phyloP scores from a whole-genome alignment of 1,140 invertebrate genomes.

The Drosophila kanapiae region DNA sequence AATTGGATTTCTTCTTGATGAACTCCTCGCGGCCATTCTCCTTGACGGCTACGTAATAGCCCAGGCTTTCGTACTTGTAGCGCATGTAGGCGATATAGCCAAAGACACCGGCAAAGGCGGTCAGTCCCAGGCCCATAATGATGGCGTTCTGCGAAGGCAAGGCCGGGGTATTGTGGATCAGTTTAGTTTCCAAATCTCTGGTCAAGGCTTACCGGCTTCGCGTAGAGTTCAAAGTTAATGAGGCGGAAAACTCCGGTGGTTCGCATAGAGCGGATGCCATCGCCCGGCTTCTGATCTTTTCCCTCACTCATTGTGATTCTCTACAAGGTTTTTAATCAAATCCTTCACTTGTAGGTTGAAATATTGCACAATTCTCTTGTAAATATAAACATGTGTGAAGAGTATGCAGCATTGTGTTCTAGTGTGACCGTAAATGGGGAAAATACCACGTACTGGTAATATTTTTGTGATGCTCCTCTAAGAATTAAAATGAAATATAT shows the following conservation, averaged over 20 bases:
- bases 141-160: slow-evolving; percentile 88
- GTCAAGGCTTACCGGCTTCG: slow-evolving; percentile 89
- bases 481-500: too few species aligned
- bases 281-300: slow-evolving; percentile 87
- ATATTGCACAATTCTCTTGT: slow-evolving; percentile 64
- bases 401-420: neutral
- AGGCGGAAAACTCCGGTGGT: slow-evolving; percentile 90
- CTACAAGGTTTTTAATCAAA: neutral
- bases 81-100: slow-evolving; percentile 94
- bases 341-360: neutral
- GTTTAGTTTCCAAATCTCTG: neutral
- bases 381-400: slow-evolving; percentile 54
- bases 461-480: too few species aligned
- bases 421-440: slow-evolving; percentile 7
- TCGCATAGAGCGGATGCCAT: slow-evolving; percentile 91
- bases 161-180: neutral
- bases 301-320: slow-evolving; percentile 46
- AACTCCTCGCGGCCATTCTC: slow-evolving; percentile 91
- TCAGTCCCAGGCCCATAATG: slow-evolving; percentile 91
- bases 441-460: slow-evolving; percentile 1
- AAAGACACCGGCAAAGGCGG: slow-evolving; percentile 89
- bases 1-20: slow-evolving; percentile 92
- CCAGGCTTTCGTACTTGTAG: slow-evolving; percentile 90
- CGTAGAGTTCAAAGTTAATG: slow-evolving; percentile 94
- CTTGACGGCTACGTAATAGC: slow-evolving; percentile 91